Evolutionary conservation across 2,888 invertebrate genomes (phyloP).

Genomic region (Trichacis sp.): DNA sequence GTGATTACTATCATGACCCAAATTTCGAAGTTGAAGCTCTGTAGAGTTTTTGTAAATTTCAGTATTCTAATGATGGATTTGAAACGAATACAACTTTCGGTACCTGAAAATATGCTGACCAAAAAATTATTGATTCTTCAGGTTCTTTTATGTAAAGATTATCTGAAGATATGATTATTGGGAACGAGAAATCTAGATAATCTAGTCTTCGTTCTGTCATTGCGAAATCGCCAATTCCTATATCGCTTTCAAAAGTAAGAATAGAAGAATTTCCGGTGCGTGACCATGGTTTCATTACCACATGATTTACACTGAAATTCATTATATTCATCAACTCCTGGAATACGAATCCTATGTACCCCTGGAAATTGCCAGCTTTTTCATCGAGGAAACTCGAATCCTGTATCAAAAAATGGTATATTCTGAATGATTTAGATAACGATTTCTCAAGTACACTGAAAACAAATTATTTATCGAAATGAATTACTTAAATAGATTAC

Average conservation of each 20-base stretch:
- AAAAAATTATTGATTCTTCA: constrained; percentile 41
- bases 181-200: constrained; percentile 55
- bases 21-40: constrained; percentile 3
- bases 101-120: constrained; percentile 57
- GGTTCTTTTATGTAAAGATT: constrained; percentile 50
- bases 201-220: constrained; percentile 47
- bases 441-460: too few species aligned
- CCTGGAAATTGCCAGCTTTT: constrained; percentile 35
- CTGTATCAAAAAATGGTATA: too few species aligned
- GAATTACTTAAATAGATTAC: too few species aligned
- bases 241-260: constrained; percentile 41
- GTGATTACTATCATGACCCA: too few species aligned
- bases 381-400: not conserved
- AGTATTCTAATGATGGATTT: too few species aligned
- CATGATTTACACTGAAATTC: constrained; percentile 50
- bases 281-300: not conserved
- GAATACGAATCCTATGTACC: constrained; percentile 50
- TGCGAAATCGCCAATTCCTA: constrained; percentile 53
- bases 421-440: too few species aligned
- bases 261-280: too few species aligned
- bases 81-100: too few species aligned
- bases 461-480: too few species aligned
- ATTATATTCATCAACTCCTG: constrained; percentile 47
- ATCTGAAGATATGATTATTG: constrained; percentile 46
- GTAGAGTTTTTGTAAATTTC: not conserved